Base-by-base conservation (phyloP, 2,888 invertebrate genomes). In the Cerastoderma edule region DNA sequence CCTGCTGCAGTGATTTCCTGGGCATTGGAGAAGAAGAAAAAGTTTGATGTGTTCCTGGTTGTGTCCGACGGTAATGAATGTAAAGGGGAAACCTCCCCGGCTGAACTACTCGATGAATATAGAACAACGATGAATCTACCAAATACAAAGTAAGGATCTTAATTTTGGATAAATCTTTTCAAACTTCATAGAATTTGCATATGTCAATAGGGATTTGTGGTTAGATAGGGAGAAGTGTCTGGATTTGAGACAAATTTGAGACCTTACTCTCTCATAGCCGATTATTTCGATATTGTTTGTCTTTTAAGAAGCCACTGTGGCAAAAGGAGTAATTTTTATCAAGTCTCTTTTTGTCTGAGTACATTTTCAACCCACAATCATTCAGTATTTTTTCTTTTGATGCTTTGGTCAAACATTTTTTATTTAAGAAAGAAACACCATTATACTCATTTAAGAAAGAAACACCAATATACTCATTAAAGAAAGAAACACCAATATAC, bases 11-110 rank as follows among this genome's bases (percentile, higher is more conserved):
- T 91, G 30, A 84, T 91, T 35, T 93, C 94, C 27, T 96, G 96
- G 95, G 96, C 96, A 0, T 85, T 89, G 32, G 92, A 94, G 63
- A 93, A 94, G 69, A 95, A 95, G 60, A 94, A 94, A 84, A 93
- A 72, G 74, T 94, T 95, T 82, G 96, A 96, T 92, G 95, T 96
- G 32, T 96, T 96, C 92, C 94, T 96, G 67, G 95, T 96, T 90
- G 94, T 96, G 91, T 94, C 96, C 30, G 95, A 95, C 91, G 87
- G 93, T 92, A 83, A 88, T 85, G 75, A 91, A 83, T 35, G 84
- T 54, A 84, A 91, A 83, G 83, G 27, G 64, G 86, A 44, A 92
- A 93, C 92, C 90, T 94, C 93, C 92, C 95, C 85, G 90, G 94
- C 83, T 92, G 84, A 92, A 35, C 93, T 93, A 22, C 93, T 96